Conservation (phyloP, 2,797 vertebrate species). For the Denticeps clupeoides region DNA sequence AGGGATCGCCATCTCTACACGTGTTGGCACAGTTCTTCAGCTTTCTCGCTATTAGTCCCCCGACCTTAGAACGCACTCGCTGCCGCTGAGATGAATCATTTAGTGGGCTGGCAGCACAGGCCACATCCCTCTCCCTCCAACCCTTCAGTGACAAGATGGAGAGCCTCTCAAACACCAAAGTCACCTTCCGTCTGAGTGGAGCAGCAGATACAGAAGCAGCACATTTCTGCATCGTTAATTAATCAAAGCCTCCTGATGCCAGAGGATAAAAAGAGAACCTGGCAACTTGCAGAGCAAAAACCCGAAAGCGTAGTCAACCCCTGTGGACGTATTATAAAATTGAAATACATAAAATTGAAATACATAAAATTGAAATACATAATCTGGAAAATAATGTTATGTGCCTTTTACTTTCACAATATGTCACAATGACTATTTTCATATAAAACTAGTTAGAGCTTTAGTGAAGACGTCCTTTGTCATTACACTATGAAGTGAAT, state of each 20-base stretch:
- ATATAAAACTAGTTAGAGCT: too few species aligned
- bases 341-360: neutral
- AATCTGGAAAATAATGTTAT: too few species aligned
- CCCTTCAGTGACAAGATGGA: neutral
- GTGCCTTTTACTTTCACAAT: too few species aligned
- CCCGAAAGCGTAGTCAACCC: too few species aligned
- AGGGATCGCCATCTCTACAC: too few species aligned
- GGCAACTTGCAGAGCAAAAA: too few species aligned
- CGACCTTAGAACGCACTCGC: constrained; percentile 10
- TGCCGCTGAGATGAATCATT: constrained; percentile 27
- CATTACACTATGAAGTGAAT: too few species aligned
- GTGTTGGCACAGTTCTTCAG: too few species aligned
- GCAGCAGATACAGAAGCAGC: neutral
- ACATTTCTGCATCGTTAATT: neutral
- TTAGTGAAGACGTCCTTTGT: too few species aligned
- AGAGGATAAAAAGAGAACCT: too few species aligned
- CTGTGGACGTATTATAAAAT: neutral
- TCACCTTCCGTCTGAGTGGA: neutral
- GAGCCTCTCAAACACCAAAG: neutral
- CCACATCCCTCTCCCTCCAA: neutral
- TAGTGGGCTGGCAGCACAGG: constrained; percentile 13
- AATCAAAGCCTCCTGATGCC: neutral
- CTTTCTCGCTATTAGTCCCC: neutral
- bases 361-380: neutral
- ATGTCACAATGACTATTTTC: too few species aligned